These are phyloP conservation scores for Dermolepida albohirtum DNA, from an alignment of 2,888 invertebrate genomes.

Conservation along the genomic window DNA sequence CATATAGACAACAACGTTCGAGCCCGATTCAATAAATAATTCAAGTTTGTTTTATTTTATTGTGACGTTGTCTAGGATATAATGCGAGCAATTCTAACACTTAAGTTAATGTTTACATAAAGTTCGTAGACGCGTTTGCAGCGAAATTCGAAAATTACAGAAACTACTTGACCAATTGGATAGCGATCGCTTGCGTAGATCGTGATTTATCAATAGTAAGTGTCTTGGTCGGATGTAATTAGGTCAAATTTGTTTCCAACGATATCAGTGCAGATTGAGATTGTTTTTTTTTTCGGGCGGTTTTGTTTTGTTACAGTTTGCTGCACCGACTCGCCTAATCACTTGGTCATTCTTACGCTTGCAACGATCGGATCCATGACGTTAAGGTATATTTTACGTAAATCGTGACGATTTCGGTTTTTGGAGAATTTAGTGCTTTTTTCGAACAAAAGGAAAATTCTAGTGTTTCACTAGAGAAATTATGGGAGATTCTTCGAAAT, in stretches of 20 bases:
- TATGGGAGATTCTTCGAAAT: no score
- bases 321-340: background rate
- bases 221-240: constrained; percentile 54
- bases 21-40: constrained; percentile 55
- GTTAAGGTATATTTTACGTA: background rate
- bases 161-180: background rate
- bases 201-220: no score
- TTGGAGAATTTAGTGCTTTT: no score
- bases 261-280: constrained; percentile 57
- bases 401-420: no score
- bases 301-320: constrained; percentile 7
- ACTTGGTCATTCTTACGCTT: background rate
- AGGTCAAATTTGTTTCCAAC: constrained; percentile 59
- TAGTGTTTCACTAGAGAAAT: no score
- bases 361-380: no score
- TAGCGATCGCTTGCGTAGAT: constrained; percentile 42
- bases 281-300: constrained; percentile 22
- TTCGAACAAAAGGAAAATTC: no score
- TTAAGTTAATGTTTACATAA: constrained; percentile 6
- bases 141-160: constrained; percentile 31
- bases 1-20: constrained; percentile 3
- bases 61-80: constrained; percentile 3
- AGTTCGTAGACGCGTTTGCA: background rate
- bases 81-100: constrained; percentile 5
- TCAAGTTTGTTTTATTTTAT: constrained; percentile 59